phyloP scores from a whole-genome alignment of 2,888 invertebrate genomes.

The Antheraea assamensis region DNA sequence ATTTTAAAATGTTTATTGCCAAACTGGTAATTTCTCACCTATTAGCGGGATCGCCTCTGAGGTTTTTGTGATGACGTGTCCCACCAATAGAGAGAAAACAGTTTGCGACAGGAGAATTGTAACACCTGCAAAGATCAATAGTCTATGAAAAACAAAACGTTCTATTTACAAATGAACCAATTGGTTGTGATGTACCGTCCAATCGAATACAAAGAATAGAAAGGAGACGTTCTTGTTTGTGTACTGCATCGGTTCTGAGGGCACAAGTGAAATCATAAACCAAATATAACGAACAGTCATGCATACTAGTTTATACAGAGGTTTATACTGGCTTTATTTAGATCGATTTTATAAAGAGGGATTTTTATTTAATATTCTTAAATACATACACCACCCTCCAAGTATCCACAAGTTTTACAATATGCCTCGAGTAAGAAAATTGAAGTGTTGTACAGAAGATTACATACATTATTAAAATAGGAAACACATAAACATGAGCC shows the following conservation, averaged over 20 bases:
- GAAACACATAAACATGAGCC: constrained; percentile 42
- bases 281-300: constrained; percentile 70
- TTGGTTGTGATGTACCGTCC: constrained; percentile 43
- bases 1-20: constrained; percentile 35
- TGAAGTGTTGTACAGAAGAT: constrained; percentile 7
- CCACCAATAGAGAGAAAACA: constrained; percentile 99
- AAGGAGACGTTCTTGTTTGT: constrained; percentile 63
- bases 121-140: constrained; percentile 94
- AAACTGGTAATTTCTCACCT: constrained; percentile 86
- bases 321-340: constrained; percentile 47
- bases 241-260: constrained; percentile 77
- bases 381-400: constrained; percentile 68
- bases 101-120: constrained; percentile 99
- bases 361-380: constrained; percentile 30
- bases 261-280: constrained; percentile 78
- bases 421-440: constrained; percentile 1
- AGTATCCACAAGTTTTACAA: constrained; percentile 58
- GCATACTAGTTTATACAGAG: constrained; percentile 63
- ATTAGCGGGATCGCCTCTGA: constrained; percentile 99
- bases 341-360: constrained; percentile 39
- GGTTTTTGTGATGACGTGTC: constrained; percentile 99
- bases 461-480: constrained; percentile 25
- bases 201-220: constrained; percentile 44
- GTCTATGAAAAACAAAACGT: constrained; percentile 66
- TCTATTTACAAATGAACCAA: constrained; percentile 53